These are phyloP conservation scores for Puffinus mauretanicus DNA, from an alignment of 2,113 vertebrate species.

Conservation along the genomic window DNA sequence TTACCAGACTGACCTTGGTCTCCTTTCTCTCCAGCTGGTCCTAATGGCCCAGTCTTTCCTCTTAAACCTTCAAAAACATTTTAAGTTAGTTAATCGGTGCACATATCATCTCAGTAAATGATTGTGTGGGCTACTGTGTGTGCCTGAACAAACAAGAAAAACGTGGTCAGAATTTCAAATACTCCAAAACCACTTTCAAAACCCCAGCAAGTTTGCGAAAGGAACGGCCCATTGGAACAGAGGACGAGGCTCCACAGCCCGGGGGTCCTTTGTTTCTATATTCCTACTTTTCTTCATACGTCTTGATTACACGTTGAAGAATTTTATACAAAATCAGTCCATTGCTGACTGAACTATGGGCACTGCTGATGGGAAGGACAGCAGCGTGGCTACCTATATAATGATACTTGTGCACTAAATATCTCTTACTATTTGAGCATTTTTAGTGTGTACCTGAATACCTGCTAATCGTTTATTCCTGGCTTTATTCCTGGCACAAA, in stretches of 20 bases:
- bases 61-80: slow-evolving; percentile 84
- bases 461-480: neutral
- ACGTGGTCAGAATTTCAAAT: neutral
- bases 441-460: neutral
- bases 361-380: neutral
- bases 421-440: neutral
- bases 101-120: neutral
- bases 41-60: slow-evolving; percentile 87
- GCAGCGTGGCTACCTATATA: neutral
- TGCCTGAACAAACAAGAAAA: slow-evolving; percentile 12
- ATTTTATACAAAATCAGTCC: neutral
- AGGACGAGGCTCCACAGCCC: neutral
- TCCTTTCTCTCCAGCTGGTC: slow-evolving; percentile 87
- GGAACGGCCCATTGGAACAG: neutral
- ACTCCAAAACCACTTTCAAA: neutral
- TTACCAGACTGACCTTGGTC: slow-evolving; percentile 89
- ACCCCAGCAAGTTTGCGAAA: neutral
- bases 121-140: slow-evolving; percentile 6
- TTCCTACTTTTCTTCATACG: neutral
- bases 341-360: neutral
- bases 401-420: neutral
- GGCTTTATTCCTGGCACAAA: neutral
- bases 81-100: slow-evolving; percentile 31
- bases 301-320: neutral
- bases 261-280: neutral